Conservation (phyloP, 1,140 invertebrate species). For the Bombus breviceps region DNA sequence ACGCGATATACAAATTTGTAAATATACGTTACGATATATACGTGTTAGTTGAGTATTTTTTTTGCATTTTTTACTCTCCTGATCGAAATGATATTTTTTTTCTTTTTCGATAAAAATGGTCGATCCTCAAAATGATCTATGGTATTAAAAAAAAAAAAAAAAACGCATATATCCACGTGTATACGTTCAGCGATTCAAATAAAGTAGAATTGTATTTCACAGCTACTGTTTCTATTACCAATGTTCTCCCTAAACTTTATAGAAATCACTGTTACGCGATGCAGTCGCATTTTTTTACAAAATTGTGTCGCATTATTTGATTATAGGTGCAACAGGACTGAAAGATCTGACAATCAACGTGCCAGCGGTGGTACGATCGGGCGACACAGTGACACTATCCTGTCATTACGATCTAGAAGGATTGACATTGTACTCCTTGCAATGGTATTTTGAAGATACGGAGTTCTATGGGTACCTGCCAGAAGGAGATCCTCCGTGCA, state of each 20-base stretch:
- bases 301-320: slow-evolving; percentile 9
- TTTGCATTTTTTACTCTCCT: neutral
- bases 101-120: neutral
- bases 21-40: neutral
- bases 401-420: slow-evolving; percentile 92
- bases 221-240: neutral
- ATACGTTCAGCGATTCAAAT: neutral
- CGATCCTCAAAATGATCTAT: neutral
- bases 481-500: slow-evolving; percentile 86
- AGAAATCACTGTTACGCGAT: neutral
- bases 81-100: neutral
- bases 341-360: slow-evolving; percentile 89
- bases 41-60: neutral
- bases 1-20: neutral
- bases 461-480: slow-evolving; percentile 92
- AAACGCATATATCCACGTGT: neutral
- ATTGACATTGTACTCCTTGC: slow-evolving; percentile 90
- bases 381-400: slow-evolving; percentile 87
- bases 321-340: slow-evolving; percentile 86
- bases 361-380: slow-evolving; percentile 88
- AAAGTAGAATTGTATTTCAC: neutral
- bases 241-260: neutral
- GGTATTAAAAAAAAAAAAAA: neutral
- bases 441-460: slow-evolving; percentile 90
- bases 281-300: neutral